Base-by-base conservation (phyloP, 2,888 invertebrate species). In the Arctia plantaginis region DNA sequence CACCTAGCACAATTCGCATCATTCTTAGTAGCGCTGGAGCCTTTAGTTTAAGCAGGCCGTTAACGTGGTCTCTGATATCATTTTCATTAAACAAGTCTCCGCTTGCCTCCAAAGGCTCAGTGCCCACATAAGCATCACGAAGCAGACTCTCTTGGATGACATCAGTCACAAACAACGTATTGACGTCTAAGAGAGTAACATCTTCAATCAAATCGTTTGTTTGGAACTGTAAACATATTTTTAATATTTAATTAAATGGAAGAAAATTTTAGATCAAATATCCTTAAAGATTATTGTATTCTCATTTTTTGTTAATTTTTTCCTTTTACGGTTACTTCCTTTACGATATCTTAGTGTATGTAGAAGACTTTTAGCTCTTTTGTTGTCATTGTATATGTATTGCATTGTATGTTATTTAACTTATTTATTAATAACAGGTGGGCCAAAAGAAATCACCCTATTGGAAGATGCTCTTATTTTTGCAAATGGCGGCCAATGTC, bases 91-190 rank as follows among this genome's bases (percentile, higher is more conserved):
- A 92, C 0, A 95, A 39, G 44, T 90, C 80, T 0, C 81, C 80
- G 0, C 3, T 71, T 3, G 90, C 81, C 71, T 92, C 87, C 7
- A 95, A 75, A 1, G 88, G 76, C 20, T 77, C 77, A 0, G 90
- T 80, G 51, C 74, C 81, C 0, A 72, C 12, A 66, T 92, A 93
- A 0, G 89, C 88, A 75, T 95, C 95, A 6, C 83, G 84, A 0
- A 90, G 85, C 13, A 95, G 81, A 78, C 93, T 91, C 71, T 95
- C 95, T 88, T 94, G 95, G 20, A 95, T 91, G 0, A 95, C 80
- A 30, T 95, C 95, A 3, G 92, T 88, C 15, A 91, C 89, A 67
- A 95, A 95, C 67, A 95, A 79, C 0, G 93, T 90, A 55, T 94
- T 87, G 23, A 92, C 85, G 64, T 95, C 95, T 0, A 95, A 74